Conservation (phyloP, 2,797 vertebrate genomes). For the Steatocranus sp. region DNA sequence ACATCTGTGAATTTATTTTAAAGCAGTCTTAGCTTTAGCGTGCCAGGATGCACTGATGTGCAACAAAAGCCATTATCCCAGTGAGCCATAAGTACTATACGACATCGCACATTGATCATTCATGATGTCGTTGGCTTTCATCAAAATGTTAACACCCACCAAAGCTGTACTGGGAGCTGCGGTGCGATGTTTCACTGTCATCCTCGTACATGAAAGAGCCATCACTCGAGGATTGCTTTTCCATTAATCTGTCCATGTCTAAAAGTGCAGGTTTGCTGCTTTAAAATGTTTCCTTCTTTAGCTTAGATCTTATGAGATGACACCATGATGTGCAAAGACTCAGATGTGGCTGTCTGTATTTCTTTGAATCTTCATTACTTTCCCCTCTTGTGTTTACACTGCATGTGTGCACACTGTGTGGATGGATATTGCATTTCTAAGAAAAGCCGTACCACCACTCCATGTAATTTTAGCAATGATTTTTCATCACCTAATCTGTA, state of each 20-base stretch:
- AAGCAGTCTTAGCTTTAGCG: background rate
- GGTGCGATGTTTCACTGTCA: background rate
- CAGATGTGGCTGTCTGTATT: background rate
- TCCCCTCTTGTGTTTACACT: background rate
- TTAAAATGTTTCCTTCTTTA: background rate
- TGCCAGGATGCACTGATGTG: background rate
- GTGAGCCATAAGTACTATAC: background rate
- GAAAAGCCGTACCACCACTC: background rate
- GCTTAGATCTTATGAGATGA: background rate
- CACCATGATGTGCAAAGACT: background rate
- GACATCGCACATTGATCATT: background rate
- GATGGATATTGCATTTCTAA: background rate
- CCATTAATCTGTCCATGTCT: background rate
- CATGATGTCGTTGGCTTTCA: background rate
- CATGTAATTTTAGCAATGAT: background rate
- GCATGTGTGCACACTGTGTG: background rate
- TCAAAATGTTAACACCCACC: background rate
- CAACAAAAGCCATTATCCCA: background rate
- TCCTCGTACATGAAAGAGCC: background rate
- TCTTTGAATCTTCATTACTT: conserved; percentile 1
- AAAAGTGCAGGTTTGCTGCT: background rate
- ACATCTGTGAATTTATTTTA: background rate
- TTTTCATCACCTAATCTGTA: background rate
- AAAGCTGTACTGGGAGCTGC: background rate
- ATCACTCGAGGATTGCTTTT: background rate